A percentile compares a stretch with the other conserved stretches of the same genome.
Evolutionary conservation across 2,797 vertebrate genomes (phyloP).

Genomic region (Lagocephalus sceleratus): DNA sequence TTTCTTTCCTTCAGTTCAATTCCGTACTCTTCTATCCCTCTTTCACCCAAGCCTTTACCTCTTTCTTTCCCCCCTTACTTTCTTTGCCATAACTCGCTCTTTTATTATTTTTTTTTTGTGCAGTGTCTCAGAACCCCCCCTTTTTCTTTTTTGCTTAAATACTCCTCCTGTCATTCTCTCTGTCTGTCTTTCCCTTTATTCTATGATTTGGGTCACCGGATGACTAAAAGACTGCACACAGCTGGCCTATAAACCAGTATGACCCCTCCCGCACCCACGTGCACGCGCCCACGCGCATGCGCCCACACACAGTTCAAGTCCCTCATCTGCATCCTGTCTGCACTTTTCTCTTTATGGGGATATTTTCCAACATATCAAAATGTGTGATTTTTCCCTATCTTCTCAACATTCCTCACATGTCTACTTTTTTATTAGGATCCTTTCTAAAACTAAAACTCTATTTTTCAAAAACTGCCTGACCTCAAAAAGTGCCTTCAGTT

Average conservation of each 20-base stretch:
- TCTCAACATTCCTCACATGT: not conserved
- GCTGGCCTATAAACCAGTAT: slow-evolving; percentile 73
- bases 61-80: slow-evolving; percentile 8
- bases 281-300: slow-evolving; percentile 14
- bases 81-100: not conserved
- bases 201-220: slow-evolving; percentile 79
- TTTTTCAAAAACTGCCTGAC: slow-evolving; percentile 34
- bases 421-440: not conserved
- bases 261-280: slow-evolving; percentile 30
- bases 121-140: slow-evolving; percentile 24
- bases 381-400: not conserved
- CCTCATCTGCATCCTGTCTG: not conserved
- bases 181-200: slow-evolving; percentile 48
- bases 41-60: slow-evolving; percentile 7
- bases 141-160: slow-evolving; percentile 11
- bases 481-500: not conserved
- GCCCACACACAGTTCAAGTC: slow-evolving; percentile 15
- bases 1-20: slow-evolving; percentile 7
- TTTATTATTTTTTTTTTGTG: slow-evolving; percentile 15
- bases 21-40: not conserved
- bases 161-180: slow-evolving; percentile 20
- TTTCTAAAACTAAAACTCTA: slow-evolving; percentile 13
- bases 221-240: slow-evolving; percentile 77
- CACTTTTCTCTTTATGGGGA: no score
- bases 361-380: not conserved